Base-by-base conservation (phyloP, 2,797 vertebrate genomes). In the Melanotaenia maccullochi region DNA sequence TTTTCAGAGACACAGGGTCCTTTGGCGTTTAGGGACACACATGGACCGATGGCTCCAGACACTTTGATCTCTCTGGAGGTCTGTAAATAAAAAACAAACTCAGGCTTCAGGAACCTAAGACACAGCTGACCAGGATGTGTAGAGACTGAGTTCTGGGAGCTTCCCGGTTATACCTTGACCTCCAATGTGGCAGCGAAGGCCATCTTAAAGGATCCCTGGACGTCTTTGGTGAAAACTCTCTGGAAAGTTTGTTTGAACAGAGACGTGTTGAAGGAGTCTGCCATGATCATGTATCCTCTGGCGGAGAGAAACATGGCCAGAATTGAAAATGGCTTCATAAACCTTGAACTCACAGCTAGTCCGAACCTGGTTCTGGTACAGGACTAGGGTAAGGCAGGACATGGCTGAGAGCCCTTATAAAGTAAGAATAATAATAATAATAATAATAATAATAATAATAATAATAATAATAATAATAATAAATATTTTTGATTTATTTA, bases 241-340 rank as follows among this genome's bases (percentile, higher is more conserved):
- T 99, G 97, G 91, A 99, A 99, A 36, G 97, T 99, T 82, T 99
- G 97, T 84, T 98, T 99, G 85, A 99, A 99, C 76, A 99, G 93
- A 44, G 97, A 98, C 0, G 97, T 99, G 89, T 98, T 99, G 94
- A 99, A 99, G 82, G 97, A 98, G 80, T 99, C 97, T 0, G 97
- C 97, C 97, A 99, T 99, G 78, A 99, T 96, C 97, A 99, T 97
- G 91, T 97, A 98, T 18, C 97, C 97, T 61, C 97, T 98, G 86
- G 0, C 24, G 51, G 3, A 80, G 57, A 70, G 35, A 76, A 18
- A 76, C 36, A 68, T 44, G 54, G 52, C 8, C 49, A 0, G 40
- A 11, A 42, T 14, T 52, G 49, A 52, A 24, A 11, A 52, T 51
- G 2, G 22, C 22, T 52, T 49, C 44, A 49, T 47, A 6, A 6